Evolutionary conservation across 2,888 invertebrate species (phyloP).

Genomic region (Drepana falcataria): DNA sequence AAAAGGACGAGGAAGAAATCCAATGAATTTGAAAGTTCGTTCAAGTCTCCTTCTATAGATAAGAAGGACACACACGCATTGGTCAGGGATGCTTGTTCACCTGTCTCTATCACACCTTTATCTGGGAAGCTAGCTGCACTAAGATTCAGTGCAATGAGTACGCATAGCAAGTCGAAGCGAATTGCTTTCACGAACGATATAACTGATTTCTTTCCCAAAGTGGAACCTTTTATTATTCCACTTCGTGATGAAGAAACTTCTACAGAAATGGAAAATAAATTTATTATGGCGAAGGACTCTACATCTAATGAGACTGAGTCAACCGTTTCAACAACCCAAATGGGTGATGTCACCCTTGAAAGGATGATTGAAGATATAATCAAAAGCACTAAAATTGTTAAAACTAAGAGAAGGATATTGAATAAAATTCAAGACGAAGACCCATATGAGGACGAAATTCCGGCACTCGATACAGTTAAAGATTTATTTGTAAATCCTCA

Average conservation of each 20-base stretch:
- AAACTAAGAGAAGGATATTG: constrained; percentile 58
- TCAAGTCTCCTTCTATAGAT: constrained; percentile 67
- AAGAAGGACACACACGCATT: constrained; percentile 60
- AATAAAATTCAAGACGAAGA: constrained; percentile 34
- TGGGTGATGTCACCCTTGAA: constrained; percentile 76
- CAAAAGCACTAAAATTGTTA: constrained; percentile 76
- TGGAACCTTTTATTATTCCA: constrained; percentile 60
- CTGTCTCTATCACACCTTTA: constrained; percentile 78
- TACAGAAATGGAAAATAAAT: constrained; percentile 74
- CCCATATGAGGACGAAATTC: constrained; percentile 45
- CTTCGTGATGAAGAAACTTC: constrained; percentile 67
- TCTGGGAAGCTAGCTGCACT: constrained; percentile 79
- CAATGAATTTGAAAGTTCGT: constrained; percentile 67
- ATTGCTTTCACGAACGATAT: constrained; percentile 54
- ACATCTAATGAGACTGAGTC: constrained; percentile 55
- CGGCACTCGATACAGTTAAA: constrained; percentile 47
- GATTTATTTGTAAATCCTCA: constrained; percentile 65
- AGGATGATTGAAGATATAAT: constrained; percentile 81
- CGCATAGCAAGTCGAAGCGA: constrained; percentile 56
- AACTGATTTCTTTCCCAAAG: constrained; percentile 73
- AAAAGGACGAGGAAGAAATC: constrained; percentile 70
- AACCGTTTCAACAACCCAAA: constrained; percentile 72
- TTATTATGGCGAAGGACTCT: constrained; percentile 59
- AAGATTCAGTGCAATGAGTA: constrained; percentile 75
- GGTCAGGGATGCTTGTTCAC: constrained; percentile 68